Conservation (phyloP, 2,888 invertebrate species). For the Halictus ligatus region DNA sequence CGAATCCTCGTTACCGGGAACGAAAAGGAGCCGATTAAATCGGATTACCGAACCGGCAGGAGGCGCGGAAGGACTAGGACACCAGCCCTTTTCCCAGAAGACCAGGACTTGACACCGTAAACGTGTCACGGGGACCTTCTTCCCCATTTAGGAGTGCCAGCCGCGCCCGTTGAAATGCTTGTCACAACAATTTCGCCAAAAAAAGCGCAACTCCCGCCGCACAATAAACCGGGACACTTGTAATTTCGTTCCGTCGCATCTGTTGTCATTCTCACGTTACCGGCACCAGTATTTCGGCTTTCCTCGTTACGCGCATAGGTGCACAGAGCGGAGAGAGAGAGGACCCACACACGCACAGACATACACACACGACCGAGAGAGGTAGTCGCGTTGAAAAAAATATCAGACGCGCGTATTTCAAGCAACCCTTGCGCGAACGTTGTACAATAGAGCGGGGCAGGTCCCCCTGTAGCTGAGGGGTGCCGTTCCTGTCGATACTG, state of each 20-base stretch:
- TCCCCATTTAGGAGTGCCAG: constrained; percentile 52
- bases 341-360: not conserved
- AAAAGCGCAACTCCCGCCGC: constrained; percentile 68
- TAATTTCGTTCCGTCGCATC: constrained; percentile 81
- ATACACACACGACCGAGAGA: constrained; percentile 25
- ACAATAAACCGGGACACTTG: constrained; percentile 74
- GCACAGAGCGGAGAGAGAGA: constrained; percentile 22
- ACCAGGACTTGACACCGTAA: constrained; percentile 73
- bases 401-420: constrained; percentile 73
- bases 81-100: constrained; percentile 76
- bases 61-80: constrained; percentile 32
- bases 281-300: constrained; percentile 66
- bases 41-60: constrained; percentile 64
- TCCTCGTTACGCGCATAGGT: constrained; percentile 50
- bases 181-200: constrained; percentile 81
- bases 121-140: constrained; percentile 67
- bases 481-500: constrained; percentile 65
- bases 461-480: constrained; percentile 64
- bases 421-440: constrained; percentile 72
- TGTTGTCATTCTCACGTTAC: constrained; percentile 82
- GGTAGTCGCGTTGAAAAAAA: constrained; percentile 57
- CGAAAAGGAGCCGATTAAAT: constrained; percentile 75
- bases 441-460: constrained; percentile 64
- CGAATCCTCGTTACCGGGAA: constrained; percentile 64
- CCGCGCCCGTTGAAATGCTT: constrained; percentile 73